These are phyloP conservation scores for Marisa cornuarietis DNA, from an alignment of 1,140 invertebrate species.

Conservation along the genomic window DNA sequence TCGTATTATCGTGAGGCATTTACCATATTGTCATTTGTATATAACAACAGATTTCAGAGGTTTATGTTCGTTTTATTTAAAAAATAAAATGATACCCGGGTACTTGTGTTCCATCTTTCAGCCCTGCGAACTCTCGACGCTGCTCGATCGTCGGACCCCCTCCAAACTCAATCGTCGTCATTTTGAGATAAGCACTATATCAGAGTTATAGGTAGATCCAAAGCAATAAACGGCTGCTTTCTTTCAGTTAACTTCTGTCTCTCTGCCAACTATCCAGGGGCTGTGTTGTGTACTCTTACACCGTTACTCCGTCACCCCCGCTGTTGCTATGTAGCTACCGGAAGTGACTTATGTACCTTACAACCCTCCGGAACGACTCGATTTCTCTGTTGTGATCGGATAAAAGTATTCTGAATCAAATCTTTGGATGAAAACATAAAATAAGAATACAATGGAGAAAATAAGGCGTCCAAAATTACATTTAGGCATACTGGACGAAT, in stretches of 20 bases:
- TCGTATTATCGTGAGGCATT: constrained; percentile 1
- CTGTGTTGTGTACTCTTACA: background rate
- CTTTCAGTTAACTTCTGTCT: background rate
- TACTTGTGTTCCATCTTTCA: constrained; percentile 64
- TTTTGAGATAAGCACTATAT: constrained; percentile 32
- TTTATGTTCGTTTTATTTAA: background rate
- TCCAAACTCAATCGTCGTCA: constrained; percentile 64
- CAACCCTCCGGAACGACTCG: too few relatives aligned
- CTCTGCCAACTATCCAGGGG: background rate
- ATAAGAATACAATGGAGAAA: too few relatives aligned
- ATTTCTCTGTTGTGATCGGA: too few relatives aligned
- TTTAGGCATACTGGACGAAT: too few relatives aligned
- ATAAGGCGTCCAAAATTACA: too few relatives aligned
- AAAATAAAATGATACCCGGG: constrained; percentile 54
- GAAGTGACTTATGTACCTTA: constrained; percentile 14
- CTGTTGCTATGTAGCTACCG: constrained; percentile 31
- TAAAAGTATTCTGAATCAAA: too few relatives aligned
- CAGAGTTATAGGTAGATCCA: background rate
- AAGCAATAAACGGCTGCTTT: background rate
- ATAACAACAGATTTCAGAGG: background rate
- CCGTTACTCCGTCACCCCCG: constrained; percentile 30
- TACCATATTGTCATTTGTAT: background rate
- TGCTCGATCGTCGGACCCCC: constrained; percentile 63
- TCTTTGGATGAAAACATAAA: too few relatives aligned
- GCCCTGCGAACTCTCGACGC: constrained; percentile 58